Percentiles rank a stretch among this genome's conserved stretches.
Evolutionary conservation across 2,113 vertebrate genomes (phyloP).

Genomic region (Phoxinus phoxinus): DNA sequence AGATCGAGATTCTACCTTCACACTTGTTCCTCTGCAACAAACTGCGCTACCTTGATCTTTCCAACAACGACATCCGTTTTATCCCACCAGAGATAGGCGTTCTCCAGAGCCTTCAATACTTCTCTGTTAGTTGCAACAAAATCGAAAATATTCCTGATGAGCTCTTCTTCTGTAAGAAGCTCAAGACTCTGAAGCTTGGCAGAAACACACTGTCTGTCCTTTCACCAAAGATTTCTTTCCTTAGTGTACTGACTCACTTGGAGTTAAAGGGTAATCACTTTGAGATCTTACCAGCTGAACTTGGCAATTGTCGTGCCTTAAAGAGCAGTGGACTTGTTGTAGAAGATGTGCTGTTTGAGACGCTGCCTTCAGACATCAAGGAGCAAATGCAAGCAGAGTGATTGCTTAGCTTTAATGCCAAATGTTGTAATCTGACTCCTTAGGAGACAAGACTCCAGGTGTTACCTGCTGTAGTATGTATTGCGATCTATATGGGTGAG

Average conservation of each 20-base stretch:
- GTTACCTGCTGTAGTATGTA: slow-evolving; percentile 42
- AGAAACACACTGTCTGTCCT: slow-evolving; percentile 91
- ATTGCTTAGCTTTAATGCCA: slow-evolving; percentile 73
- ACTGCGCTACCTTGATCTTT: slow-evolving; percentile 91
- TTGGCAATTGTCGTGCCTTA: slow-evolving; percentile 87
- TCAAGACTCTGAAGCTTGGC: slow-evolving; percentile 94
- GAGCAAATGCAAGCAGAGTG: slow-evolving; percentile 95
- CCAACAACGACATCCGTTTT: slow-evolving; percentile 94
- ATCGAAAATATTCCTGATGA: slow-evolving; percentile 96
- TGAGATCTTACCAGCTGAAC: slow-evolving; percentile 89
- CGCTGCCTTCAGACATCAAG: slow-evolving; percentile 92
- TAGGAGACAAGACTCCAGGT: slow-evolving; percentile 46
- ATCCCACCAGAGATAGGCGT: slow-evolving; percentile 97
- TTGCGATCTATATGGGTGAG: slow-evolving; percentile 52
- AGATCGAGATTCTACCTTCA: slow-evolving; percentile 95
- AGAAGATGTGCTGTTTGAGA: slow-evolving; percentile 93
- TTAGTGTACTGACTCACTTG: slow-evolving; percentile 85
- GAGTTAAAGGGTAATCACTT: slow-evolving; percentile 98
- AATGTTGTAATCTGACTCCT: slow-evolving; percentile 63
- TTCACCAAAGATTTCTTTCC: slow-evolving; percentile 94
- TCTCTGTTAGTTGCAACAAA: slow-evolving; percentile 95
- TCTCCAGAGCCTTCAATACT: slow-evolving; percentile 96
- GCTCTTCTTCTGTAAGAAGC: slow-evolving; percentile 98
- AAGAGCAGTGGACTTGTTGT: slow-evolving; percentile 87
- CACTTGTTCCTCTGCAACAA: slow-evolving; percentile 98